These are phyloP conservation scores for Aleiodes leptofemur DNA, from an alignment of 2,888 invertebrate genomes.

Conservation along the genomic window DNA sequence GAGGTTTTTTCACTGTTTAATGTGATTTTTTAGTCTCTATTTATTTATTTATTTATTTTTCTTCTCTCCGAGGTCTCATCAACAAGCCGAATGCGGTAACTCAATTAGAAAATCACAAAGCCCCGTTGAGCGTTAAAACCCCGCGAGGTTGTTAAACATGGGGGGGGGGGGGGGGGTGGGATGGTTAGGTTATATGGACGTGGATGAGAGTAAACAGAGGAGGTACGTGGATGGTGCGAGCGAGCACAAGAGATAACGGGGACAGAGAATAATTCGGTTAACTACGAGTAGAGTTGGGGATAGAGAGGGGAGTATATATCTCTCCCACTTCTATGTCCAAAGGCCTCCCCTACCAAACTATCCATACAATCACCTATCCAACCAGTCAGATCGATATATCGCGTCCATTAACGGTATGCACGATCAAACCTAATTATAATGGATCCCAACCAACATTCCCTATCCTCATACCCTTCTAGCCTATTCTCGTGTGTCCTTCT, in stretches of 20 bases:
- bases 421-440: slow-evolving; percentile 69
- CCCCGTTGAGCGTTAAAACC: slow-evolving; percentile 64
- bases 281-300: slow-evolving; percentile 59
- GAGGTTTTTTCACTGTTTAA: slow-evolving; percentile 24
- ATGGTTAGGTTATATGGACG: slow-evolving; percentile 44
- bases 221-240: slow-evolving; percentile 36
- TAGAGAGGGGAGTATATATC: not conserved
- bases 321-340: slow-evolving; percentile 4
- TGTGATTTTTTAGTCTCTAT: slow-evolving; percentile 20
- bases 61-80: slow-evolving; percentile 40
- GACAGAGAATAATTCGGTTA: slow-evolving; percentile 64
- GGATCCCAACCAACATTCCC: slow-evolving; percentile 55
- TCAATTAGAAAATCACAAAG: slow-evolving; percentile 67
- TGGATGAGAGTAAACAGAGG: slow-evolving; percentile 46
- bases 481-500: slow-evolving; percentile 24
- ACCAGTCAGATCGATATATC: slow-evolving; percentile 59
- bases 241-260: slow-evolving; percentile 46
- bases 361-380: slow-evolving; percentile 19
- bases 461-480: slow-evolving; percentile 49
- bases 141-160: slow-evolving; percentile 63
- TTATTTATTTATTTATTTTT: slow-evolving; percentile 19
- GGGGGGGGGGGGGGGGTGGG: slow-evolving; percentile 45
- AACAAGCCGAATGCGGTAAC: slow-evolving; percentile 58
- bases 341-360: not conserved
- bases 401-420: slow-evolving; percentile 68